phyloP scores from a whole-genome alignment of 2,113 vertebrate genomes.

The Lipotes vexillifer region DNA sequence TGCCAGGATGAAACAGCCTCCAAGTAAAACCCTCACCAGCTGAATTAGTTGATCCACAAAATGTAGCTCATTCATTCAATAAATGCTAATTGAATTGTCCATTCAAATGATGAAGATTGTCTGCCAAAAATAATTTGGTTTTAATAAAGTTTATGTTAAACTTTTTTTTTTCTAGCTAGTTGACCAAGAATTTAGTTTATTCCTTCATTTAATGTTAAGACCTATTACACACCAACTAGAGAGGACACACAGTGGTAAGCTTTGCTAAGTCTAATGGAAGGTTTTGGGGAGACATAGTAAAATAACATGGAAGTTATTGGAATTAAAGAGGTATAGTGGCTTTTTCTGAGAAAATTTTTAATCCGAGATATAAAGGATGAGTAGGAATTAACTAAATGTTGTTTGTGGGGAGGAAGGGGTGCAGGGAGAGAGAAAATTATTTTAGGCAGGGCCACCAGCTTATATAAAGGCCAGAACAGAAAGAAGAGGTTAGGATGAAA shows the following conservation, averaged over 20 bases:
- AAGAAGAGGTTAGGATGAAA: background rate
- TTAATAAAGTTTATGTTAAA: background rate
- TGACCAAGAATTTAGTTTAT: background rate
- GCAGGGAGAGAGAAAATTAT: background rate
- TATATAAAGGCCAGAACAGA: background rate
- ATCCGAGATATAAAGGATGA: background rate
- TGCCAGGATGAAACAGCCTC: background rate
- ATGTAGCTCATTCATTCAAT: background rate
- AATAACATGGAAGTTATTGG: background rate
- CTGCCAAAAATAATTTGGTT: background rate
- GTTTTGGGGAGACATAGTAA: background rate
- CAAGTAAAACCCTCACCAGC: background rate
- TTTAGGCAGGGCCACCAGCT: background rate
- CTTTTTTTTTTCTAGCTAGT: background rate
- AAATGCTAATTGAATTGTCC: background rate
- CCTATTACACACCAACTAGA: background rate
- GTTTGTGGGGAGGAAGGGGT: background rate
- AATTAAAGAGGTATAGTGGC: background rate
- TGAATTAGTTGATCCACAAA: background rate
- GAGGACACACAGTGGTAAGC: background rate
- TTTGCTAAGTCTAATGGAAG: background rate
- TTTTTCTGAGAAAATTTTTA: background rate
- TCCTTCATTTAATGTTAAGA: background rate
- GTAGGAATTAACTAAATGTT: background rate
- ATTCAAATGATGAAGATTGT: background rate